Base-by-base conservation (phyloP, 2,797 vertebrate genomes). In the Sebastes vulpes region DNA sequence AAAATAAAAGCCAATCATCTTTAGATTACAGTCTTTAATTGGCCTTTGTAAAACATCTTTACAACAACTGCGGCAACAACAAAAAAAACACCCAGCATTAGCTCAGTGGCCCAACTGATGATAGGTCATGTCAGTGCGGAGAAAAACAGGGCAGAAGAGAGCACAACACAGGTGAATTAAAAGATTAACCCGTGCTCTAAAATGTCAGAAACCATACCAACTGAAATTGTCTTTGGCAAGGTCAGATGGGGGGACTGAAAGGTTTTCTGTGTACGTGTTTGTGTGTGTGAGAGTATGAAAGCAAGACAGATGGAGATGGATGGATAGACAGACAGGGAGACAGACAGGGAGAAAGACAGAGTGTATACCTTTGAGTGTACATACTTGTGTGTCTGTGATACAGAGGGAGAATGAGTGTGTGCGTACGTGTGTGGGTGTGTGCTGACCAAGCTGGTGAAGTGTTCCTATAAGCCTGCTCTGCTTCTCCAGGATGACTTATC, bases 161-260 rank as follows among this genome's bases (percentile, higher is more conserved):
- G 20, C 52, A 59, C 18, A 84, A 75, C 75, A 46, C 72, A 79
- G 83, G 75, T 75, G 59, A 87, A 85, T 87, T 81, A 75, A 84
- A 79, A 86, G 83, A 84, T 89, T 90, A 91, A 91, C 89, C 72
- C 2, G 0, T 69, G 80, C 66, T 68, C 79, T 58, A 29, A 68
- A 72, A 81, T 75, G 81, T 81, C 81, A 83, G n/a, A 65, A 61
- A 38, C 31, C 54, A 79, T 68, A 84, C 20, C 48, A 57, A 68
- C 76, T 58, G 61, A 86, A 85, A 87, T 75, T 80, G 78, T 67
- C 75, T 18, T n/a, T 20, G 64, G 74, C 64, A 57, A 83, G 74
- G 82, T 86, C 82, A 79, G 57, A 42, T 5, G 66, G 53, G 38
- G 74, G 64, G 50, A 68, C 58, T 5, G 50, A 75, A 77, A 74